Base-by-base conservation (phyloP, 2,113 vertebrate species). In the Tonatia bakeri region DNA sequence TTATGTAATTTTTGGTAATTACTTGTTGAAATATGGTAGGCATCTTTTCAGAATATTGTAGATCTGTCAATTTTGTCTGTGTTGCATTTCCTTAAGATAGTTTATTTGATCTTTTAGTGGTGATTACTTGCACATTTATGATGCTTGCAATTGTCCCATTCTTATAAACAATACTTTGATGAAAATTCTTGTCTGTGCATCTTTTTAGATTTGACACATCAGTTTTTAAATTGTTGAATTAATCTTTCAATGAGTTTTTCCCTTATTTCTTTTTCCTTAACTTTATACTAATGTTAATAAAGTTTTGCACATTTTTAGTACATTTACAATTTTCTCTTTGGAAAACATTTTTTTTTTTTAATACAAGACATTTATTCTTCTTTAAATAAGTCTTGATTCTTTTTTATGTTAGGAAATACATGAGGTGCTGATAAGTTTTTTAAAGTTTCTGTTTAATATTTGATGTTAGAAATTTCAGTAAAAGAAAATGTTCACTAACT, bases 391-490 rank as follows among this genome's bases (percentile, higher is more conserved):
- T 83, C 31, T 72, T 75, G 10, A 82, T 61, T 47, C 8, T 84
- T 80, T 70, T 87, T 94, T 36, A 52, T 80, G 15, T 69, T 73
- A 87, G 56, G 15, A 80, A 72, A 87, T 95, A 61, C 5, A 61
- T 64, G 24, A 84, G 3, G 2, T 76, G 13, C 40, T 92, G 87
- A 22, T 88, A 56, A 72, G 8, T 47, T n/a, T 94, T 93, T 93
- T 17, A 82, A 87, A 40, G 31, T 81, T 87, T 87, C 28, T 65
- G 26, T 69, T 89, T 88, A 59, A 94, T 88, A 93, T 82, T 94
- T 94, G 43, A 16, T 76, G 10, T 97, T 47, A 72, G 28, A 90
- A 69, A 56, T 87, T 94, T 73, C 15, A 95, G 31, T 96, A 87
- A 86, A 75, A 75, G 54, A 45, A 54, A 91, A 56, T 17, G 31